These are phyloP conservation scores for Albula glossodonta DNA, from an alignment of 2,113 vertebrate species.

Conservation along the genomic window DNA sequence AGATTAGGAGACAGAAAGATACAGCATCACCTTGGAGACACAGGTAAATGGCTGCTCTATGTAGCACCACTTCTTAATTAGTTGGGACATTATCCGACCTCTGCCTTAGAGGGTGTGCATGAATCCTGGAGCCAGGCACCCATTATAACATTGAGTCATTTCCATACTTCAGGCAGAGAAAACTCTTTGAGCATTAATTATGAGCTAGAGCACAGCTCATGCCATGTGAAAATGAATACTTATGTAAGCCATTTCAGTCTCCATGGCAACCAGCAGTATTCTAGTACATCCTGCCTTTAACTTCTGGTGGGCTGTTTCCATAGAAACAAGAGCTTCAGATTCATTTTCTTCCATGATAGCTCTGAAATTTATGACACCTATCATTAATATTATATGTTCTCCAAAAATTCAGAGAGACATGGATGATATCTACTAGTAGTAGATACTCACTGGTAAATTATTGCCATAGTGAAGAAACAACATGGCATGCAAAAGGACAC, in stretches of 20 bases:
- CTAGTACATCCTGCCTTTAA: conserved; percentile 11
- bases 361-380: conserved; percentile 9
- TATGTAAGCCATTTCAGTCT: conserved; percentile 31
- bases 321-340: conserved; percentile 20
- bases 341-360: not conserved
- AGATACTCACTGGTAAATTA: not conserved
- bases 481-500: not conserved
- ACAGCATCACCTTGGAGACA: conserved; percentile 15
- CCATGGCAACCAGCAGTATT: conserved; percentile 33
- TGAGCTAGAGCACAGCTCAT: conserved; percentile 6
- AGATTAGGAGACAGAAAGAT: not conserved
- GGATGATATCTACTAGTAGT: not conserved
- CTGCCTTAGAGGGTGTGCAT: not conserved
- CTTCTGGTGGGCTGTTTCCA: conserved; percentile 24
- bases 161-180: conserved; percentile 15
- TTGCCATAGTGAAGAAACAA: not conserved
- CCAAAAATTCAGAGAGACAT: not conserved
- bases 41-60: not conserved
- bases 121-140: not conserved
- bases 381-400: not conserved
- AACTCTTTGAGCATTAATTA: conserved; percentile 21
- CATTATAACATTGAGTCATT: conserved; percentile 16
- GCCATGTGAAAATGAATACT: conserved; percentile 29
- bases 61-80: conserved; percentile 16
- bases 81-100: not conserved